Base-by-base conservation (phyloP, 2,888 invertebrate species). In the Villa cingulata region DNA sequence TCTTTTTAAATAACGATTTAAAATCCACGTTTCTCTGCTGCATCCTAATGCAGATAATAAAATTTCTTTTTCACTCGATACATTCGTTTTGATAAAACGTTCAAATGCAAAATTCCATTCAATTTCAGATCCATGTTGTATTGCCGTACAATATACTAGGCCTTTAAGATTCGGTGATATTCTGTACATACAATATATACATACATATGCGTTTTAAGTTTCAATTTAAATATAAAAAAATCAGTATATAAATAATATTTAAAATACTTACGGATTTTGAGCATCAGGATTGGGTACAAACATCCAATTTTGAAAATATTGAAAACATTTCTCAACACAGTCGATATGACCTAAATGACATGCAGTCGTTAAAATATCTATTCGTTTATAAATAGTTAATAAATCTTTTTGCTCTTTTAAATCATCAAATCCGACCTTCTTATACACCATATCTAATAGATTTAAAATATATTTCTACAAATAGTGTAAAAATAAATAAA, bases 41-140 rank as follows among this genome's bases (percentile, higher is more conserved):
- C 94, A 94, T 0, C 88, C 86, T 15, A 95, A 70, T 0, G 87
- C 83, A 7, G 74, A 75, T 15, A 92, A 71, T 10, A 94, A 69
- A 10, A 83, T 72, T 54, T 83, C 83, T 57, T 87, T 80, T 63
- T 94, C 92, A 0, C 85, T 81, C 0, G 87, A 87, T 0, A 87
- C 81, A 53, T 82, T 82, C 2, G 86, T 79, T 4, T 75, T 76
- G 36, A 76, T 64, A 62, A 86, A 92, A 29, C 84, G 74, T 41
- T 84, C 74, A 80, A 88, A 90, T 1, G 85, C 83, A 63, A 92
- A 94, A 53, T 86, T 78, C 94, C 94, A 95, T 62, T 91, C 90
- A 1, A 75, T 72, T 54, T 85, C 81, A 0, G 85, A 84, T 1
- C 94, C 94, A 12, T 83, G 77, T 48, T 80, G 75, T 9, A 95